Evolutionary conservation across 2,888 invertebrate species (phyloP).

Genomic region (Eutolmus rufibarbis): DNA sequence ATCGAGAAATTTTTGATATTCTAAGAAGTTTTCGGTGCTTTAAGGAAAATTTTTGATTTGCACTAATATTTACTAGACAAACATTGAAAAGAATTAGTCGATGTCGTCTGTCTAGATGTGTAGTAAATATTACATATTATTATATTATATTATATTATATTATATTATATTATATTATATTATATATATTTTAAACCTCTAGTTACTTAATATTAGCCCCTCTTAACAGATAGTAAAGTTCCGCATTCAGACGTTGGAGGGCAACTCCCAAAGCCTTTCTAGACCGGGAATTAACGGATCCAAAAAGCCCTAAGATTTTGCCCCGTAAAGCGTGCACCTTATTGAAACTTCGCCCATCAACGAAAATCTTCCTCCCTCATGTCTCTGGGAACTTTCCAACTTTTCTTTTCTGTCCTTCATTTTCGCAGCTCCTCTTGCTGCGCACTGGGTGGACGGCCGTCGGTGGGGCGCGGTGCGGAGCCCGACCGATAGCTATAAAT

Average conservation of each 20-base stretch:
- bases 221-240: neutral
- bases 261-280: too few relatives aligned
- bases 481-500: slow-evolving; percentile 46
- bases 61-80: too few relatives aligned
- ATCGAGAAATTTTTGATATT: too few relatives aligned
- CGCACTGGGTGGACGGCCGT: neutral
- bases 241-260: neutral
- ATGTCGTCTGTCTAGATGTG: too few relatives aligned
- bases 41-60: too few relatives aligned
- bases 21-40: too few relatives aligned
- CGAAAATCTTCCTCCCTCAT: slow-evolving; percentile 6
- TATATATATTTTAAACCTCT: too few relatives aligned
- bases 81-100: too few relatives aligned
- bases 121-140: too few relatives aligned
- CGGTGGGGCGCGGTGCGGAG: neutral
- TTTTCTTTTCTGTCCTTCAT: slow-evolving; percentile 31
- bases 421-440: slow-evolving; percentile 3
- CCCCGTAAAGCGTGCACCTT: slow-evolving; percentile 23
- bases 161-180: too few relatives aligned
- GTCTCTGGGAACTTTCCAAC: slow-evolving; percentile 21
- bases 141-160: too few relatives aligned
- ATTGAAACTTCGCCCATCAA: slow-evolving; percentile 34
- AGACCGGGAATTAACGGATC: neutral
- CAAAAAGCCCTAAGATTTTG: neutral
- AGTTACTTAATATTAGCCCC: neutral